A percentile compares a stretch with the other conserved stretches of the same genome.
phyloP scores from a whole-genome alignment of 2,888 invertebrate genomes.

The Athetis lepigone region DNA sequence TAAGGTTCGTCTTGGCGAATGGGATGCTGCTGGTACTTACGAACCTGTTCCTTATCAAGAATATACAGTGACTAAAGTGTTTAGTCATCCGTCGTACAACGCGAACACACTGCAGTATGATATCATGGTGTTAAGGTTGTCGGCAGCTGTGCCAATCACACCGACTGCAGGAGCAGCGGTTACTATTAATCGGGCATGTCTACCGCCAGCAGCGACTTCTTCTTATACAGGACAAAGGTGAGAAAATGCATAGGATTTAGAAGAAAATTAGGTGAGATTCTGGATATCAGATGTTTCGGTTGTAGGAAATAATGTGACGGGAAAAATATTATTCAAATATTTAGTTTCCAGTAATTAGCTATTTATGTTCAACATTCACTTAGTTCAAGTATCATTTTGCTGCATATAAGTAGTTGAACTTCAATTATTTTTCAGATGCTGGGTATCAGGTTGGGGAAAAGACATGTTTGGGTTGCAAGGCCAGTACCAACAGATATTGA shows the following conservation, averaged over 20 bases:
- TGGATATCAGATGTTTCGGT: too few relatives aligned
- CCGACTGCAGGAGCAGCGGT: constrained; percentile 84
- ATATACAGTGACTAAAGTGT: constrained; percentile 90
- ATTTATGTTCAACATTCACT: too few relatives aligned
- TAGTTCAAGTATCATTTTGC: too few relatives aligned
- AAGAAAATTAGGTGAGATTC: neutral
- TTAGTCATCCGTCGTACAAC: constrained; percentile 92
- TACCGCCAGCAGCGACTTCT: constrained; percentile 84
- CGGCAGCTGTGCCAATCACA: constrained; percentile 88
- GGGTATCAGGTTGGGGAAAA: constrained; percentile 97
- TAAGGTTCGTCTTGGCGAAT: constrained; percentile 94
- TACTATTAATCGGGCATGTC: constrained; percentile 92
- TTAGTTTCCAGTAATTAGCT: too few relatives aligned
- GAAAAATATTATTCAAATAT: neutral
- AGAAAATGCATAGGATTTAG: neutral
- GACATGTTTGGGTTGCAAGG: constrained; percentile 92
- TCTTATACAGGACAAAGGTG: constrained; percentile 89
- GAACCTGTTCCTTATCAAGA: constrained; percentile 93
- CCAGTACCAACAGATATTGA: constrained; percentile 92
- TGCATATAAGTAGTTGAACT: neutral
- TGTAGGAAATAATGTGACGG: too few relatives aligned
- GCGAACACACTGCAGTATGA: constrained; percentile 94
- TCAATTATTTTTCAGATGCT: constrained; percentile 82
- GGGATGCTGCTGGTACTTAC: constrained; percentile 92
- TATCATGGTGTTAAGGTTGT: constrained; percentile 94